These are phyloP conservation scores for Panulirus ornatus DNA, from an alignment of 1,140 invertebrate genomes.

Conservation along the genomic window DNA sequence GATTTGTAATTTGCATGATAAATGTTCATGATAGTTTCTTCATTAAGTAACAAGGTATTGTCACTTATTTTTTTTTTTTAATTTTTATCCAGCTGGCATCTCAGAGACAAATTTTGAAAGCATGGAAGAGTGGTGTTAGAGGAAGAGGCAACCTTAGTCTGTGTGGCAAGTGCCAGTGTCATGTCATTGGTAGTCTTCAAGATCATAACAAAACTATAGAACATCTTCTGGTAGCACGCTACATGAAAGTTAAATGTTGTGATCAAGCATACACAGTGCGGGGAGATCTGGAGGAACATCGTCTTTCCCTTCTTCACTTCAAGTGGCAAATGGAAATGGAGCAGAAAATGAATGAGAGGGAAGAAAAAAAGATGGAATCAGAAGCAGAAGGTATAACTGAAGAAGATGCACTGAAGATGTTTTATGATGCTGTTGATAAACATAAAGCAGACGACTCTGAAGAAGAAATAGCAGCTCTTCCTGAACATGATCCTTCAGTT, in stretches of 20 bases:
- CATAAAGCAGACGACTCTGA: neutral
- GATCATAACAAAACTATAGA: neutral
- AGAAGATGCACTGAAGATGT: neutral
- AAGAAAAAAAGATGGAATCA: neutral
- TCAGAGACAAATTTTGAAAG: neutral
- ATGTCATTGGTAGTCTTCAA: neutral
- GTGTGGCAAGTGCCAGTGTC: conserved; percentile 5
- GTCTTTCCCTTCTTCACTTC: neutral
- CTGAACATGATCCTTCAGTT: too few relatives aligned
- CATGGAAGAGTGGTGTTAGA: neutral
- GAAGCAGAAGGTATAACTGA: neutral
- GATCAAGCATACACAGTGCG: neutral
- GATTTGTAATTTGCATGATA: too few relatives aligned
- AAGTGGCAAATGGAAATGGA: neutral
- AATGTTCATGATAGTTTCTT: too few relatives aligned
- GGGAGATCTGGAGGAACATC: neutral
- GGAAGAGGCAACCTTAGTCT: neutral
- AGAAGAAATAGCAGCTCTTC: neutral
- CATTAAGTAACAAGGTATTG: too few relatives aligned
- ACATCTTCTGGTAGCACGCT: neutral
- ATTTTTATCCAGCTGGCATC: neutral
- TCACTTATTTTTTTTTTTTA: too few relatives aligned
- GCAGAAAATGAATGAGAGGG: neutral
- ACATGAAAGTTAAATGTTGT: neutral
- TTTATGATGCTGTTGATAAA: neutral